Evolutionary conservation across 2,113 vertebrate genomes (phyloP).

Genomic region (Microtus oregoni): DNA sequence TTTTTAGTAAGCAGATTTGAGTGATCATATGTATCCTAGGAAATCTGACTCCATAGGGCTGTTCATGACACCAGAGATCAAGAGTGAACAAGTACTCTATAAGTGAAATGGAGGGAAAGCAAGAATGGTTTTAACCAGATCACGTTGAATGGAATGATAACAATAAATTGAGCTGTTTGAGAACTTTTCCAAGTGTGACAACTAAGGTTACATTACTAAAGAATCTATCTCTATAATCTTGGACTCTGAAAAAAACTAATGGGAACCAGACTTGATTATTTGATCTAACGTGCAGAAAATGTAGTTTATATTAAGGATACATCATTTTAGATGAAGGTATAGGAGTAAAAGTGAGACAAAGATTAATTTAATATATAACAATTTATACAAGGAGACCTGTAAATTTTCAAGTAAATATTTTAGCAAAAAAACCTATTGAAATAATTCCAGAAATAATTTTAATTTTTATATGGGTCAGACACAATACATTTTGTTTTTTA

Average conservation of each 20-base stretch:
- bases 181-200: slow-evolving; percentile 63
- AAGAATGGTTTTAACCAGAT: slow-evolving; percentile 70
- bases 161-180: slow-evolving; percentile 68
- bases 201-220: slow-evolving; percentile 69
- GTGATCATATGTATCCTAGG: background rate
- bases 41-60: background rate
- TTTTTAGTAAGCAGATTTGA: slow-evolving; percentile 42
- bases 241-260: slow-evolving; percentile 61
- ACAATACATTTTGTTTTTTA: slow-evolving; percentile 17
- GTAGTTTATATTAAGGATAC: slow-evolving; percentile 50
- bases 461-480: slow-evolving; percentile 41
- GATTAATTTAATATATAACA: slow-evolving; percentile 53
- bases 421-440: background rate
- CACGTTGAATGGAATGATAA: slow-evolving; percentile 58
- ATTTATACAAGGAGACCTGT: slow-evolving; percentile 37
- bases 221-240: slow-evolving; percentile 58
- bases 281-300: slow-evolving; percentile 59
- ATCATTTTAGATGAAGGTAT: slow-evolving; percentile 54
- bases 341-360: slow-evolving; percentile 50
- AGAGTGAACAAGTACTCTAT: slow-evolving; percentile 29
- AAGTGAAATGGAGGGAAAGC: slow-evolving; percentile 65
- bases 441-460: slow-evolving; percentile 53
- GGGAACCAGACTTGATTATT: slow-evolving; percentile 67
- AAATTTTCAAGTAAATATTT: slow-evolving; percentile 31
- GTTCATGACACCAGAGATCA: background rate